A percentile compares a stretch with the other conserved stretches of the same genome.
phyloP scores from a whole-genome alignment of 2,797 vertebrate species.

The Lemur catta region DNA sequence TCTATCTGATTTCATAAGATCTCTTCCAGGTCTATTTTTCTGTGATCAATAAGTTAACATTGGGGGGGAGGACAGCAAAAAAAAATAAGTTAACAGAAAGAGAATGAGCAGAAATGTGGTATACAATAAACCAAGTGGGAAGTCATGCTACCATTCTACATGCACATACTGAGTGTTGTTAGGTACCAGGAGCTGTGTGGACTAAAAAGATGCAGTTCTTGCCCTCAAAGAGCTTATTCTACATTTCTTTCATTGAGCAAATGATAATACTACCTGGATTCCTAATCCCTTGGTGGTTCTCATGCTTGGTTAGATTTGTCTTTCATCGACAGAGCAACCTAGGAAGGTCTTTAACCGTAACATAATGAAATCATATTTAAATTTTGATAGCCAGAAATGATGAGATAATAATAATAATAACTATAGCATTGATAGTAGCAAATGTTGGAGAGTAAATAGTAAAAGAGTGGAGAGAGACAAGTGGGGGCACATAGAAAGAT shows the following conservation, averaged over 20 bases:
- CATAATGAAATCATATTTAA: slow-evolving; percentile 32
- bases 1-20: slow-evolving; percentile 42
- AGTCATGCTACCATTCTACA: slow-evolving; percentile 37
- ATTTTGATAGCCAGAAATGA: slow-evolving; percentile 23
- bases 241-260: slow-evolving; percentile 24
- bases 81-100: slow-evolving; percentile 44
- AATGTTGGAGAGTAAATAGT: neutral
- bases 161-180: neutral
- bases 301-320: slow-evolving; percentile 20
- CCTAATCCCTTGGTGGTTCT: neutral
- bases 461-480: neutral
- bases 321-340: slow-evolving; percentile 7
- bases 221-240: neutral
- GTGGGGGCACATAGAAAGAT: neutral
- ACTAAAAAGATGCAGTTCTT: neutral
- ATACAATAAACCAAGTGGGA: neutral
- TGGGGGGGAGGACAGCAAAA: too few species aligned
- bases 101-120: slow-evolving; percentile 24
- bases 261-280: neutral
- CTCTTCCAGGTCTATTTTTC: slow-evolving; percentile 22
- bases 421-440: neutral
- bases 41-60: slow-evolving; percentile 17
- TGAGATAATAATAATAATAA: slow-evolving; percentile 26
- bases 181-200: neutral
- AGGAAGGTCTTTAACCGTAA: neutral